Evolutionary conservation across 2,888 invertebrate species (phyloP), one percentile per base, ranked within the genome.

Genomic region (Dione juno): DNA sequence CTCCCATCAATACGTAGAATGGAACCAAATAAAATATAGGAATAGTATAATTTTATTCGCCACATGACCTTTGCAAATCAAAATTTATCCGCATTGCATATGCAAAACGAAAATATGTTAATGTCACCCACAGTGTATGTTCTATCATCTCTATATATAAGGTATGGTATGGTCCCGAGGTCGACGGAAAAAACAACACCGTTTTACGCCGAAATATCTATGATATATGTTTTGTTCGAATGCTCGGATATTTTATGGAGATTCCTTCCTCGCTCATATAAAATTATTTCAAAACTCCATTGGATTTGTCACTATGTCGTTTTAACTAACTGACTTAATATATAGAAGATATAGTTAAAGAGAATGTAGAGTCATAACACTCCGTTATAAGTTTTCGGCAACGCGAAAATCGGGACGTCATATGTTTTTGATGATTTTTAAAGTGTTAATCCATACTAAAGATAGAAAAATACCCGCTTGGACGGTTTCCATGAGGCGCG

Each of bases 31-130:
- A 28, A 13, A 10, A 40, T 13, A 7, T 40, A 7, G 3, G 19
- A 16, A 40, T 14, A 59, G 11, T 59, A 59, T 43, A 21, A 59
- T 53, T 64, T 67, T 63, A 63, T 58, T 53, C 45, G 57, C 54
- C 48, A 58, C 50, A 50, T 50, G 67, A 63, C 64, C 57, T 67
- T 54, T 50, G 43, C 50, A 64, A 71, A 70, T 70, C 70, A 63
- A n/a, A 71, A 63, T 43, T 63, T 61, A 61, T 66, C 66, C 63
- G 48, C 67, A 71, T 71, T 67, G 70, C 70, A 71, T 71, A 71
- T 71, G 70, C 70, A 71, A 71, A 71, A 58, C 70, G 67, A 71
- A 71, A 71, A 71, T 67, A 71, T 71, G 70, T 71, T 67, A 71
- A 70, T 70, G 61, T 63, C 53, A 35, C 41, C 54, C 63, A 37